Evolutionary conservation across 2,888 invertebrate species (phyloP).

Genomic region (Drosophila anomelani): DNA sequence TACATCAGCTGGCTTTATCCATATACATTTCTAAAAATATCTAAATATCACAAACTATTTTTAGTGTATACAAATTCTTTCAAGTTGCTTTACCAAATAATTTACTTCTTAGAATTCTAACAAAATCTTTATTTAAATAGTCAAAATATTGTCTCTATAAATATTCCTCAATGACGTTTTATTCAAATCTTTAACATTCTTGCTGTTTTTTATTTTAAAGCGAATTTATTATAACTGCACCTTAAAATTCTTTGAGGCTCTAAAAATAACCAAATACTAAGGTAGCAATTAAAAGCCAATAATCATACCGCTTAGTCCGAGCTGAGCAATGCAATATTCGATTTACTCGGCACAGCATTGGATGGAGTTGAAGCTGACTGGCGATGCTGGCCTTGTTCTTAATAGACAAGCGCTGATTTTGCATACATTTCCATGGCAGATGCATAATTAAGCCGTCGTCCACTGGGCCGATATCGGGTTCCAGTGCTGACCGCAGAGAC

Average conservation of each 20-base stretch:
- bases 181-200: not conserved
- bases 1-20: too few species aligned
- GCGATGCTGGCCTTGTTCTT: conserved; percentile 73
- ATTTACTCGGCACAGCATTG: conserved; percentile 10
- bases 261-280: conserved; percentile 2
- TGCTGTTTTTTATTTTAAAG: not conserved
- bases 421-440: conserved; percentile 56
- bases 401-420: conserved; percentile 63
- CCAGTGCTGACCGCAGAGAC: conserved; percentile 62
- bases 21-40: too few species aligned
- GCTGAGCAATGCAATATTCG: conserved; percentile 18
- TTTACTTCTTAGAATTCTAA: not conserved
- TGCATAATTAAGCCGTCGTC: conserved; percentile 61
- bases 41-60: too few species aligned
- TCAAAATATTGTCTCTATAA: not conserved
- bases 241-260: not conserved
- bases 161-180: not conserved
- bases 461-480: conserved; percentile 58
- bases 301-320: conserved; percentile 19
- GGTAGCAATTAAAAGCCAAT: conserved; percentile 24
- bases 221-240: not conserved
- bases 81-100: too few species aligned
- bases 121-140: not conserved
- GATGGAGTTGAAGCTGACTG: conserved; percentile 13
- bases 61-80: too few species aligned